These are phyloP conservation scores for Amia ocellicauda DNA, from an alignment of 2,113 vertebrate genomes.

Conservation along the genomic window DNA sequence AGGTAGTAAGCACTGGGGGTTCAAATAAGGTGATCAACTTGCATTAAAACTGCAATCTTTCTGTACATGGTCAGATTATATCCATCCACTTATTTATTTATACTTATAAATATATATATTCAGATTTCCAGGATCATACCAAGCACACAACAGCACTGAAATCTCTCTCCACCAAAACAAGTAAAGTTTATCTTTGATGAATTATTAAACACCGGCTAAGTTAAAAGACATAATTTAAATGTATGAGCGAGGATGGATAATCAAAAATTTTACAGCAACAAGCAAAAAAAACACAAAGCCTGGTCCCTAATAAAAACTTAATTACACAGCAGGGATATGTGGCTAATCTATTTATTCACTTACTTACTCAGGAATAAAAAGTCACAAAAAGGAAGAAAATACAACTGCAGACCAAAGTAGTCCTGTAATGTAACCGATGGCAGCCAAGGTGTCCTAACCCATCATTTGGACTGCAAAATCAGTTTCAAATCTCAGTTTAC, in stretches of 20 bases:
- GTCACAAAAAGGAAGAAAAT: neutral
- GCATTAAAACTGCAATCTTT: too few species aligned
- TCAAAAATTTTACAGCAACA: too few species aligned
- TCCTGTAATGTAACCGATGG: too few species aligned
- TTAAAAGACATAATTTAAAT: too few species aligned
- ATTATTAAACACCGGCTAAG: neutral
- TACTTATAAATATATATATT: too few species aligned
- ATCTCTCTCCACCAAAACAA: neutral
- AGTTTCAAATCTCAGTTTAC: neutral
- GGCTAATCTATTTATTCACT: conserved; percentile 6
- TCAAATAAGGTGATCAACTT: too few species aligned
- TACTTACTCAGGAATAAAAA: neutral
- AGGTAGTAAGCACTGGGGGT: too few species aligned
- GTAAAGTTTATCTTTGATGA: neutral
- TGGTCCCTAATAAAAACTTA: conserved; percentile 3
- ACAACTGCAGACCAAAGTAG: neutral
- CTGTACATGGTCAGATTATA: too few species aligned
- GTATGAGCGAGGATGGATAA: too few species aligned
- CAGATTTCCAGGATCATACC: too few species aligned
- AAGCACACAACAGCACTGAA: conserved; percentile 1
- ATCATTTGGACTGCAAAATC: neutral
- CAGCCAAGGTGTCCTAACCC: neutral
- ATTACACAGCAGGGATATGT: neutral
- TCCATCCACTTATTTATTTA: too few species aligned
- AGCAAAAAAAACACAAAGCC: neutral